Conservation (phyloP, 2,113 vertebrate species). For the Thymallus thymallus region DNA sequence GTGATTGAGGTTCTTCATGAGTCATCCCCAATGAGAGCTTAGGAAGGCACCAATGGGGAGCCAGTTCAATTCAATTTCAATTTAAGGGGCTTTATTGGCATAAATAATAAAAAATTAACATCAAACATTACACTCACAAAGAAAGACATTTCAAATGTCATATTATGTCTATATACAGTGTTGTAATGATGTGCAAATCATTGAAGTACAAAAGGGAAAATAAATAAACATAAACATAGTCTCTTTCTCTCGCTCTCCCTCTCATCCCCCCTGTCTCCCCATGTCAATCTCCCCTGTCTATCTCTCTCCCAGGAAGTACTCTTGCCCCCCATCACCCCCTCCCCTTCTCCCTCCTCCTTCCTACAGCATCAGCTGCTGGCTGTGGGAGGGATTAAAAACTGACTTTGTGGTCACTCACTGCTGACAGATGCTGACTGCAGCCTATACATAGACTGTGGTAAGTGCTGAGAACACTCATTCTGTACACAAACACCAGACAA, state of each 20-base stretch:
- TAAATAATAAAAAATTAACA: no score
- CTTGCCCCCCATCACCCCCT: background rate
- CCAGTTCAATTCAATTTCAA: no score
- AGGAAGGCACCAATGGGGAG: conserved; percentile 58
- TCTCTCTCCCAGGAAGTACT: background rate
- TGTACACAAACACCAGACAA: background rate
- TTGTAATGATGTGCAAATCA: no score
- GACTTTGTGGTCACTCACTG: conserved; percentile 57
- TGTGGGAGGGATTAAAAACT: conserved; percentile 65
- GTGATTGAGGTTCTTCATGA: conserved; percentile 59
- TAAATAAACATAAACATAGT: no score
- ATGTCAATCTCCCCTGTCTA: conserved; percentile 20
- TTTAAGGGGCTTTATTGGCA: no score
- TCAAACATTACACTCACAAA: no score
- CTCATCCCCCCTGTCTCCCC: conserved; percentile 7
- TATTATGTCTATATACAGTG: no score
- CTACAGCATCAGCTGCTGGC: conserved; percentile 27
- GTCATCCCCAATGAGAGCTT: conserved; percentile 54
- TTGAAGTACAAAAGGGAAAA: no score
- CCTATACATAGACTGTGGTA: conserved; percentile 63
- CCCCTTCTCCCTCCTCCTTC: background rate
- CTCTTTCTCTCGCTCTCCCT: conserved; percentile 41
- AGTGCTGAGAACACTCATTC: conserved; percentile 43
- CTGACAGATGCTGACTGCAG: conserved; percentile 59
- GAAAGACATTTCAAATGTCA: no score